Evolutionary conservation across 2,113 vertebrate genomes (phyloP).

Genomic region (Passerina amoena): DNA sequence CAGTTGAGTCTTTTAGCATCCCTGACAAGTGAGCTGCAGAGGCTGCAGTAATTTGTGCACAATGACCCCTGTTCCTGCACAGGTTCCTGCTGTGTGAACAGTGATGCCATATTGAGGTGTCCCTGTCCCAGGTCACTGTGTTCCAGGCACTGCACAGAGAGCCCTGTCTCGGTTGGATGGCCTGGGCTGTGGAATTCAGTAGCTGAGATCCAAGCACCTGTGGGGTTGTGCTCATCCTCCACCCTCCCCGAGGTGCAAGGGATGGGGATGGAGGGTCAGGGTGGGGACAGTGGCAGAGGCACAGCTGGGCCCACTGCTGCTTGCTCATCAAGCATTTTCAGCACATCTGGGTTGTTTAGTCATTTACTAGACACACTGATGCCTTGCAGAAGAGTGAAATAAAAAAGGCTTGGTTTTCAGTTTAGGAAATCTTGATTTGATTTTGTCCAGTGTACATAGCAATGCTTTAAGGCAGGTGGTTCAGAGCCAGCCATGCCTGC

Average conservation of each 20-base stretch:
- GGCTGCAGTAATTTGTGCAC: background rate
- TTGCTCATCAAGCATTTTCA: background rate
- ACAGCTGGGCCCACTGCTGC: background rate
- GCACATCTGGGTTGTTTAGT: background rate
- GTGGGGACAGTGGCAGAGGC: background rate
- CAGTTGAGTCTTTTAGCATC: background rate
- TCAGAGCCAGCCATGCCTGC: background rate
- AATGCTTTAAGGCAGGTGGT: background rate
- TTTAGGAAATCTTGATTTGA: background rate
- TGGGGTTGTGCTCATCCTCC: background rate
- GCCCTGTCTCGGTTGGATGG: background rate
- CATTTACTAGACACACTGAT: background rate
- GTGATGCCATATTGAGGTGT: background rate
- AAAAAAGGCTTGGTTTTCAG: background rate
- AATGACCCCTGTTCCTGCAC: background rate
- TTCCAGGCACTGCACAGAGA: background rate
- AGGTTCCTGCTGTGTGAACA: background rate
- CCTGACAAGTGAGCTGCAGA: background rate
- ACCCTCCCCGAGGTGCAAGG: background rate
- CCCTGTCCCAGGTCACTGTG: background rate
- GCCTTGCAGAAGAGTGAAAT: background rate
- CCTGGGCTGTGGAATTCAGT: background rate
- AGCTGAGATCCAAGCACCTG: background rate
- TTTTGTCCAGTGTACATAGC: background rate
- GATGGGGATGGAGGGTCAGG: background rate